Evolutionary conservation across 2,113 vertebrate genomes (phyloP).

Genomic region (Marmota monax): DNA sequence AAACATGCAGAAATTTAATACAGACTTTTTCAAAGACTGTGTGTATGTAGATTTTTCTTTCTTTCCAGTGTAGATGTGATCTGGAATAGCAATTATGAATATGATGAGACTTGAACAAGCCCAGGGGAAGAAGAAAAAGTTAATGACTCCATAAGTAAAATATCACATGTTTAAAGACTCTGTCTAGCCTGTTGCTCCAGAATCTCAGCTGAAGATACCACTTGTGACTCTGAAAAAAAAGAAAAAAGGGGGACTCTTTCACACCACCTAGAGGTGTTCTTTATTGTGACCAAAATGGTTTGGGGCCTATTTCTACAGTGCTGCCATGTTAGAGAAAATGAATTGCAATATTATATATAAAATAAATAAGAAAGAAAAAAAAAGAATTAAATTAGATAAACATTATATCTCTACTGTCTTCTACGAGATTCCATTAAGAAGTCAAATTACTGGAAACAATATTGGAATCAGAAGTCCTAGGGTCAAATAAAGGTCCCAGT

Average conservation of each 20-base stretch:
- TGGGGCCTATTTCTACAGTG: conserved; percentile 52
- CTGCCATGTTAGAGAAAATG: neutral
- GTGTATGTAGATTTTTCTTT: conserved; percentile 28
- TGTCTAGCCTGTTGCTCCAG: conserved; percentile 67
- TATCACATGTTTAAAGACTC: conserved; percentile 66
- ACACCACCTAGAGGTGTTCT: conserved; percentile 68
- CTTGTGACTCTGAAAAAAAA: conserved; percentile 60
- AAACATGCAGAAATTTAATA: conserved; percentile 76
- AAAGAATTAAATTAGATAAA: neutral
- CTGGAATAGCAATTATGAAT: conserved; percentile 79
- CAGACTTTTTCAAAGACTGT: conserved; percentile 71
- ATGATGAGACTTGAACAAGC: conserved; percentile 62
- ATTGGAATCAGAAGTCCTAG: neutral
- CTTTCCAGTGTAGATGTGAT: conserved; percentile 62
- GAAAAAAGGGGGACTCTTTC: conserved; percentile 50
- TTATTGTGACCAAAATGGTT: conserved; percentile 74
- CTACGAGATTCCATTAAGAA: neutral
- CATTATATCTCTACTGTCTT: neutral
- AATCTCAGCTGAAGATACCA: conserved; percentile 66
- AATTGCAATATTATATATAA: neutral
- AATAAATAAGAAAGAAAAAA: conserved; percentile 15
- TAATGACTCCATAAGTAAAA: conserved; percentile 73
- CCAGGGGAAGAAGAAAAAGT: conserved; percentile 66
- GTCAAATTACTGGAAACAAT: neutral
- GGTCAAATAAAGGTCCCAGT: neutral